Conservation (phyloP, 2,113 vertebrate genomes). For the Helogale parvula region DNA sequence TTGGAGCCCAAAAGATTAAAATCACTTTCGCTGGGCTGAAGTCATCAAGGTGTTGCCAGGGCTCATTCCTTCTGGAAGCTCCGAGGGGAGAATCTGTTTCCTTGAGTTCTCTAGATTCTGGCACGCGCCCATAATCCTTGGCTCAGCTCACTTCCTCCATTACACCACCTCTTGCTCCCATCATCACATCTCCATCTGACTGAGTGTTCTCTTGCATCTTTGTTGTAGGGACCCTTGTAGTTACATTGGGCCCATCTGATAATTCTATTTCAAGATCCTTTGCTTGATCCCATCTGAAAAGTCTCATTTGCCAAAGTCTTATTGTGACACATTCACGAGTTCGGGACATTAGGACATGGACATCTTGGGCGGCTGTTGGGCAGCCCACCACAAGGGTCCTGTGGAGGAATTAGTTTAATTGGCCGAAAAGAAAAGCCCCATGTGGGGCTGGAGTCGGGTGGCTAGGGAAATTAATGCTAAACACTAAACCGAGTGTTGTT, state of each 20-base stretch:
- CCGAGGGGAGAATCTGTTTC: neutral
- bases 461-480: neutral
- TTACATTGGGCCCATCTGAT: neutral
- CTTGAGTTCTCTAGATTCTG: neutral
- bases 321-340: neutral
- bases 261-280: neutral
- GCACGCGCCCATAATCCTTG: neutral
- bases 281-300: neutral
- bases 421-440: neutral
- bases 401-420: neutral
- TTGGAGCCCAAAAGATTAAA: neutral
- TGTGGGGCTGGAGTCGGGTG: neutral
- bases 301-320: neutral
- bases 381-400: neutral
- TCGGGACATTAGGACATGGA: neutral
- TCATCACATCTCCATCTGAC: neutral
- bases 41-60: neutral
- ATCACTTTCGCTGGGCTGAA: neutral
- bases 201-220: neutral
- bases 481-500: fast-evolving
- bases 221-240: neutral
- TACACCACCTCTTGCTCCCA: neutral
- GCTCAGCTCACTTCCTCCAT: neutral
- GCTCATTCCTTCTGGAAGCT: neutral
- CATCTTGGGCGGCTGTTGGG: neutral